Conservation (phyloP, 2,113 vertebrate species). For the Corvus cornix region DNA sequence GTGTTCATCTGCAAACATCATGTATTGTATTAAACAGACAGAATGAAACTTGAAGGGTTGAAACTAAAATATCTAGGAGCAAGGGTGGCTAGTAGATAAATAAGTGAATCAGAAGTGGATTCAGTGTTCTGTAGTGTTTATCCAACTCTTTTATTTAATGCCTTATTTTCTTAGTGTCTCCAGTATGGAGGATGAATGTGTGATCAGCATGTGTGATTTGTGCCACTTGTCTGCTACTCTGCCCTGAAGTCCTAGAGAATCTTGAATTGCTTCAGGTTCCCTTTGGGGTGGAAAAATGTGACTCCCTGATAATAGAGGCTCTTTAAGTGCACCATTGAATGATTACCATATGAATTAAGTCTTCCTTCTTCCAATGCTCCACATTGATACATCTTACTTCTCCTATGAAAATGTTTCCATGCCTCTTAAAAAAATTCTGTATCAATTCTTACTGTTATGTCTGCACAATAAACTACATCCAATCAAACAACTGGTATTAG, state of each 20-base stretch:
- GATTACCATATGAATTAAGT: neutral
- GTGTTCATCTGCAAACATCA: neutral
- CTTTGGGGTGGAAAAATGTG: rapidly evolving
- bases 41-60: neutral
- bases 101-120: neutral
- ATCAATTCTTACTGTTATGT: neutral
- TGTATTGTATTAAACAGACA: neutral
- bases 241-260: neutral
- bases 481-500: neutral
- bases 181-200: neutral
- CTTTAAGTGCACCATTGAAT: neutral
- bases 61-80: neutral
- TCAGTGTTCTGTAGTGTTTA: neutral
- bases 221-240: neutral
- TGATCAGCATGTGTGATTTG: neutral
- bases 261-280: neutral
- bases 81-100: neutral
- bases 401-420: neutral
- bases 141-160: neutral
- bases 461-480: neutral
- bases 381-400: neutral
- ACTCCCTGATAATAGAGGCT: neutral
- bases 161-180: neutral
- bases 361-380: neutral
- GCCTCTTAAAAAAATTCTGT: neutral